A percentile compares a stretch with the other conserved stretches of the same genome.
These are phyloP conservation scores for Euschistus heros DNA, from an alignment of 1,140 invertebrate species.

Conservation along the genomic window DNA sequence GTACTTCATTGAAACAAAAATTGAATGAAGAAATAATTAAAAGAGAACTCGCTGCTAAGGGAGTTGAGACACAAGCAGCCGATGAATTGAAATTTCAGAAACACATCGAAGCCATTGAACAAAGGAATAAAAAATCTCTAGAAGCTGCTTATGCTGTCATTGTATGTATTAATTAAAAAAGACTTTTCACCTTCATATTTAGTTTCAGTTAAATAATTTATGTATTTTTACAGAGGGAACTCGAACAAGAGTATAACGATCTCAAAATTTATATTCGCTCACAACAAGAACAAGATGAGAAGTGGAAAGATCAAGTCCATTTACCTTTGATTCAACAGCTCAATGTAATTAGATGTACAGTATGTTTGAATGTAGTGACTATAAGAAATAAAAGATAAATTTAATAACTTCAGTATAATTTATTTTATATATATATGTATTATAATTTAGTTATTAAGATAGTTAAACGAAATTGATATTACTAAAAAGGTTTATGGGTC, in stretches of 20 bases:
- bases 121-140: not conserved
- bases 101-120: not conserved
- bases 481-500: too few species aligned
- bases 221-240: slow-evolving; percentile 34
- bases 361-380: slow-evolving; percentile 3
- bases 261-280: slow-evolving; percentile 32
- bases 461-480: too few species aligned
- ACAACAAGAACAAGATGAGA: slow-evolving; percentile 29
- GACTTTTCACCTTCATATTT: not conserved
- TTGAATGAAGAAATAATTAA: slow-evolving; percentile 8
- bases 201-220: not conserved
- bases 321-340: slow-evolving; percentile 18
- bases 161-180: not conserved
- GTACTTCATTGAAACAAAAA: slow-evolving; percentile 7
- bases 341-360: slow-evolving; percentile 18
- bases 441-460: too few species aligned
- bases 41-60: slow-evolving; percentile 11
- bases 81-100: not conserved
- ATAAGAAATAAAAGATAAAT: not conserved
- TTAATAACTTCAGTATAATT: not conserved
- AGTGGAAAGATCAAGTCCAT: slow-evolving; percentile 17
- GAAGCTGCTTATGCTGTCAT: not conserved
- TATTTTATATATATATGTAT: not conserved
- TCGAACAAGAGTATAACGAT: slow-evolving; percentile 40
- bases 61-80: slow-evolving; percentile 1